These are phyloP conservation scores for Epicauta chinensis DNA, from an alignment of 1,140 invertebrate genomes.

Conservation along the genomic window DNA sequence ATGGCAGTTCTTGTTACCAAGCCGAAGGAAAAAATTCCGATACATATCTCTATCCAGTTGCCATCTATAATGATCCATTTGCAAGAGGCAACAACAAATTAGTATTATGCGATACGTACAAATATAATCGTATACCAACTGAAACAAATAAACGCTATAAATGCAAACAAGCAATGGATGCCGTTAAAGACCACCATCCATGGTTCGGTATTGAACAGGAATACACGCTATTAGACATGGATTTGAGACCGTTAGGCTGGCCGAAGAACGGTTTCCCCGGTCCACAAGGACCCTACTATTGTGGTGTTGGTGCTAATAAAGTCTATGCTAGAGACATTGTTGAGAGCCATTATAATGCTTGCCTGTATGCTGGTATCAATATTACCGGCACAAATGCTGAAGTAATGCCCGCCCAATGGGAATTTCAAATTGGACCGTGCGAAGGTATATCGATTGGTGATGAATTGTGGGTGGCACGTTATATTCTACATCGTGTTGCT, in stretches of 20 bases:
- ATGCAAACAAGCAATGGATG: constrained; percentile 57
- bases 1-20: constrained; percentile 79
- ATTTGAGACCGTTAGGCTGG: constrained; percentile 90
- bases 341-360: constrained; percentile 76
- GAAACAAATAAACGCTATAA: constrained; percentile 23
- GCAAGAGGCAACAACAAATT: constrained; percentile 71
- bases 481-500: constrained; percentile 76
- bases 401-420: constrained; percentile 77
- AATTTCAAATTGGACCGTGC: constrained; percentile 62
- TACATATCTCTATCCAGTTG: constrained; percentile 75
- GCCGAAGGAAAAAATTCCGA: constrained; percentile 77
- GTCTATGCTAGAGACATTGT: constrained; percentile 92
- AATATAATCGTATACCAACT: constrained; percentile 54
- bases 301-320: constrained; percentile 90
- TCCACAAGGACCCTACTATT: constrained; percentile 91
- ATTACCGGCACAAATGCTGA: constrained; percentile 90
- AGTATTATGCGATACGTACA: constrained; percentile 79
- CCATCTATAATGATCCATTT: constrained; percentile 85
- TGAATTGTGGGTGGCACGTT: constrained; percentile 86
- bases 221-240: constrained; percentile 85
- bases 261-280: constrained; percentile 90
- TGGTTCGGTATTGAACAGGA: constrained; percentile 95
- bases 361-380: constrained; percentile 84
- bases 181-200: constrained; percentile 64
- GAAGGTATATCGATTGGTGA: constrained; percentile 80